Percentiles rank a stretch among this genome's conserved stretches.
These are phyloP conservation scores for Digitonthophagus gazella DNA, from an alignment of 2,888 invertebrate genomes.

Conservation along the genomic window DNA sequence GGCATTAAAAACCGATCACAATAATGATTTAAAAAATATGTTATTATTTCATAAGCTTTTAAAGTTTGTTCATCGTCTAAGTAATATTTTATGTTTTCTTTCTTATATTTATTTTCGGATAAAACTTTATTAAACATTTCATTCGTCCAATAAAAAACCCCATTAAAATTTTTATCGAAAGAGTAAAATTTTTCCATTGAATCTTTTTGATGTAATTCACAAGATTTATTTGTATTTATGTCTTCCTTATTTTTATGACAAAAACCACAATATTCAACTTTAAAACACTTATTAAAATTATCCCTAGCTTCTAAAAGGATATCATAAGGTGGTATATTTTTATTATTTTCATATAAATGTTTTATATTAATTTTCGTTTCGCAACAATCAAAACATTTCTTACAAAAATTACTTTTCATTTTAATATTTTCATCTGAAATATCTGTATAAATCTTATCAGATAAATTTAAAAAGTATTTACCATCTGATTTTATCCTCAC, in stretches of 20 bases:
- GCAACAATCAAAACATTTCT: constrained; percentile 20
- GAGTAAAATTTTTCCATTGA: constrained; percentile 21
- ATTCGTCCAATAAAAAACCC: constrained; percentile 21
- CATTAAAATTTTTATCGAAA: constrained; percentile 22
- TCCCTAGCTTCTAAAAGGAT: constrained; percentile 22
- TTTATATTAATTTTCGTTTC: constrained; percentile 21
- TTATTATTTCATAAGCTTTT: constrained; percentile 23
- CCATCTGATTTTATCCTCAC: constrained; percentile 16
- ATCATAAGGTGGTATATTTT: constrained; percentile 11
- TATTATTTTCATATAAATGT: constrained; percentile 12
- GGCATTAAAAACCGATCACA: constrained; percentile 23
- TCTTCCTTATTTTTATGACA: constrained; percentile 21
- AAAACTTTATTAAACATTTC: constrained; percentile 20
- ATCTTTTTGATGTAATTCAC: constrained; percentile 17
- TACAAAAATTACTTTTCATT: constrained; percentile 20
- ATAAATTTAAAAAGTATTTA: constrained; percentile 17
- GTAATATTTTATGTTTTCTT: constrained; percentile 19
- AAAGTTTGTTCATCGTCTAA: constrained; percentile 20
- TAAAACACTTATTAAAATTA: constrained; percentile 23
- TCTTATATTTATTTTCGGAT: background rate
- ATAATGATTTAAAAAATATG: constrained; percentile 14
- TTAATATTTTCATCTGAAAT: constrained; percentile 17
- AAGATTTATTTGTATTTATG: constrained; percentile 14
- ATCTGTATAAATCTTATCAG: constrained; percentile 17
- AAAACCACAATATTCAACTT: constrained; percentile 19